These are phyloP conservation scores for Eulemur albifrons DNA, from an alignment of 2,797 vertebrate genomes.

Conservation along the genomic window DNA sequence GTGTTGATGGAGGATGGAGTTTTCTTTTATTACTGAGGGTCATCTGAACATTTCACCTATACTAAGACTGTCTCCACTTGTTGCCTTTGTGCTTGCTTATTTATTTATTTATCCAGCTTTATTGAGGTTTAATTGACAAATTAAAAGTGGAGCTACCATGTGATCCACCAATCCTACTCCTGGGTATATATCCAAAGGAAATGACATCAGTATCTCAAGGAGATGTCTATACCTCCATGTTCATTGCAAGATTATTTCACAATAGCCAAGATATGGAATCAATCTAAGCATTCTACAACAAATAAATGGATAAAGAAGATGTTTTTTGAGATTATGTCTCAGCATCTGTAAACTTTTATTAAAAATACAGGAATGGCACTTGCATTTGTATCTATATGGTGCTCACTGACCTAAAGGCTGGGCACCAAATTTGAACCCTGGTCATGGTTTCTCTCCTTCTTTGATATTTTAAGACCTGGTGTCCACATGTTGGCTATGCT, in stretches of 20 bases:
- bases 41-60: constrained; percentile 20
- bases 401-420: background rate
- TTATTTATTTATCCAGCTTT: background rate
- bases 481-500: background rate
- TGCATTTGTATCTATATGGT: background rate
- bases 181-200: background rate
- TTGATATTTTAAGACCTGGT: background rate
- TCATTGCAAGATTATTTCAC: background rate
- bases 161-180: background rate
- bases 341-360: background rate
- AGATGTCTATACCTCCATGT: background rate
- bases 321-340: background rate
- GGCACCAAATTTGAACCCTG: background rate
- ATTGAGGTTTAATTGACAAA: background rate
- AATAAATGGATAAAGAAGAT: background rate
- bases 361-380: background rate
- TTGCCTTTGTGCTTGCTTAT: background rate
- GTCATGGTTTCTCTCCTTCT: background rate
- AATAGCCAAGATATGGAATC: background rate
- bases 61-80: background rate
- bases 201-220: background rate
- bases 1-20: background rate
- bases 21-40: background rate
- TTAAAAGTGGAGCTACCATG: background rate
- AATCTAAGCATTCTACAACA: background rate